These are phyloP conservation scores for Balaenoptera acutorostrata DNA, from an alignment of 2,113 vertebrate species.

Conservation along the genomic window DNA sequence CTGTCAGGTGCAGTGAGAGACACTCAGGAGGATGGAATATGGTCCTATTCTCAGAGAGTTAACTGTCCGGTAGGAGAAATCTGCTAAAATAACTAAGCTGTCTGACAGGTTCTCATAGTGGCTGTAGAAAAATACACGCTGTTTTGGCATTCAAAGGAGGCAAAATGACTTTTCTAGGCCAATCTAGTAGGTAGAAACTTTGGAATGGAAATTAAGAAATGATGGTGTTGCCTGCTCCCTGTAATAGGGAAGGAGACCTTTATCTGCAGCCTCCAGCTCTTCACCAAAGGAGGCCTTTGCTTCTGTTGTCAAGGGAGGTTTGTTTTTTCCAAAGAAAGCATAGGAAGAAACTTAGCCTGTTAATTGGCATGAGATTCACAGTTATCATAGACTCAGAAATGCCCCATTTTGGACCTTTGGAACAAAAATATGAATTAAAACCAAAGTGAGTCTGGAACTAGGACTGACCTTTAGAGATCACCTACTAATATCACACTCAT, in stretches of 20 bases:
- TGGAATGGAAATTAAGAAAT: not conserved
- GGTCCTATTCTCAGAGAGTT: not conserved
- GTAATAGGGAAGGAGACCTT: not conserved
- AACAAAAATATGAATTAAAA: conserved; percentile 21
- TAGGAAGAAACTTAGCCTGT: not conserved
- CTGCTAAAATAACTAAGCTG: not conserved
- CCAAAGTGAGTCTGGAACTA: not conserved
- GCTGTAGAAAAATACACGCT: not conserved
- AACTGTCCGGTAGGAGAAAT: not conserved
- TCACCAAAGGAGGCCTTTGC: not conserved
- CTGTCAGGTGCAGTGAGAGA: not conserved
- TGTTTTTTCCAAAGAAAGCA: not conserved
- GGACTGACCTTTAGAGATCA: not conserved
- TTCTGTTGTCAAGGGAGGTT: not conserved
- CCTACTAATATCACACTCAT: not conserved
- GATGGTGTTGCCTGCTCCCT: not conserved
- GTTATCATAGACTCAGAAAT: not conserved
- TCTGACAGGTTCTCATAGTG: not conserved
- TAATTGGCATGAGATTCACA: not conserved
- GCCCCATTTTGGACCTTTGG: not conserved
- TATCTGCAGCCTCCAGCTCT: not conserved
- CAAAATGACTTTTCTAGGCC: not conserved
- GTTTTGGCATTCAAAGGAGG: not conserved
- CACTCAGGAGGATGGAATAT: not conserved
- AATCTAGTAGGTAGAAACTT: not conserved